Percentiles rank a stretch among this genome's conserved stretches.
Evolutionary conservation across 2,113 vertebrate genomes (phyloP).

Genomic region (Myotis lucifugus): DNA sequence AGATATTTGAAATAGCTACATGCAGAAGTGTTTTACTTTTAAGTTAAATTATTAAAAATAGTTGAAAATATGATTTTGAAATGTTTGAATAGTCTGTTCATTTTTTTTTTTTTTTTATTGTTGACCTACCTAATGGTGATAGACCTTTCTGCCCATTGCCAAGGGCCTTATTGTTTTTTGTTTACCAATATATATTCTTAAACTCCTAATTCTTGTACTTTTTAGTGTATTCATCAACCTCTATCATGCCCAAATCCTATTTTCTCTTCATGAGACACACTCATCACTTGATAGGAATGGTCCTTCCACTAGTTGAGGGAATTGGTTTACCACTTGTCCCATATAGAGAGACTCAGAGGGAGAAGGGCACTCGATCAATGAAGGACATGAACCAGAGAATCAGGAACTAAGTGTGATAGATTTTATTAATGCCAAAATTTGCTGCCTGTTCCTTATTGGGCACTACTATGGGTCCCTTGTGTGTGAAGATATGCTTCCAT

Average conservation of each 20-base stretch:
- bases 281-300: not conserved
- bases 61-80: not conserved
- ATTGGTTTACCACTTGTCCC: not conserved
- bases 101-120: not conserved
- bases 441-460: not conserved
- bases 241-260: not conserved
- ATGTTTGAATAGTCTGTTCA: not conserved
- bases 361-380: not conserved
- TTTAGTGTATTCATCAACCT: not conserved
- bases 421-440: not conserved
- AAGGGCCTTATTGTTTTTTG: not conserved
- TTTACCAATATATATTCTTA: not conserved
- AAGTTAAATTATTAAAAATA: conserved; percentile 8
- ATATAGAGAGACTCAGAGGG: not conserved
- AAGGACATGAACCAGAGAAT: not conserved
- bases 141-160: not conserved
- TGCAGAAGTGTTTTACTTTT: not conserved
- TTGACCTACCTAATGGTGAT: not conserved
- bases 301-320: not conserved
- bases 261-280: not conserved
- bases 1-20: not conserved
- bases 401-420: not conserved
- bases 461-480: not conserved
- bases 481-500: not conserved
- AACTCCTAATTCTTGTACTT: not conserved